Base-by-base conservation (phyloP, 2,797 vertebrate species). In the Phoebastria nigripes region DNA sequence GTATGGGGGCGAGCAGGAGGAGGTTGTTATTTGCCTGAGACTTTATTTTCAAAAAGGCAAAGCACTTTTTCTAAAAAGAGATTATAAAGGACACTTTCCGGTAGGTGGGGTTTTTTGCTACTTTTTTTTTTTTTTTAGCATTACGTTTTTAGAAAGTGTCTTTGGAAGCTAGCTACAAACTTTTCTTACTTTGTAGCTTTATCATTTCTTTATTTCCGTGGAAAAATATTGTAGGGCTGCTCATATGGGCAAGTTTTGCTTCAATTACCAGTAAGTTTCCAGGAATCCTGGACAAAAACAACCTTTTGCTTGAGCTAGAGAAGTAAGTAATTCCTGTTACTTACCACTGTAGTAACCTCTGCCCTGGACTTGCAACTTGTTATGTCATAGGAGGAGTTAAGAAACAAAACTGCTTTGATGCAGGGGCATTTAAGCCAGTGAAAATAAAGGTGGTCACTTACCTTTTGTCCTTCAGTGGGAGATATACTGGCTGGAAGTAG, bases 31-130 rank as follows among this genome's bases (percentile, higher is more conserved):
- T 90, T 80, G 18, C 49, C 87, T 88, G 67, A 95, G 56, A 92
- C 91, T 95, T 56, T 70, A 69, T 91, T 93, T 94, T 92, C 69
- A 69, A 89, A 63, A 77, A 85, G 24, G n/a, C 8, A 92, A 92
- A 91, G 33, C 46, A 83, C 18, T 95, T 95, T 93, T 87, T 93
- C 78, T 72, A 79, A 96, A 90, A 89, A 92, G 42, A 90, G 39
- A 77, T 91, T 91, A 78, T 73, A 91, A 94, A 71, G 82, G 92
- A 91, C n/a, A 76, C 20, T 92, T 88, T 92, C 69, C 1, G 0
- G 20, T 78, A 63, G 31, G 37, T 51, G 20, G 15, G 8, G 0
- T 31, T 54, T 77, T 88, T 71, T 47, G 17, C 11, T 18, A 9
- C 8, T 11, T 24, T 14, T 41, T 28, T n/a, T 28, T n/a, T 51